These are phyloP conservation scores for Anastrepha obliqua DNA, from an alignment of 1,140 invertebrate genomes.

Conservation along the genomic window DNA sequence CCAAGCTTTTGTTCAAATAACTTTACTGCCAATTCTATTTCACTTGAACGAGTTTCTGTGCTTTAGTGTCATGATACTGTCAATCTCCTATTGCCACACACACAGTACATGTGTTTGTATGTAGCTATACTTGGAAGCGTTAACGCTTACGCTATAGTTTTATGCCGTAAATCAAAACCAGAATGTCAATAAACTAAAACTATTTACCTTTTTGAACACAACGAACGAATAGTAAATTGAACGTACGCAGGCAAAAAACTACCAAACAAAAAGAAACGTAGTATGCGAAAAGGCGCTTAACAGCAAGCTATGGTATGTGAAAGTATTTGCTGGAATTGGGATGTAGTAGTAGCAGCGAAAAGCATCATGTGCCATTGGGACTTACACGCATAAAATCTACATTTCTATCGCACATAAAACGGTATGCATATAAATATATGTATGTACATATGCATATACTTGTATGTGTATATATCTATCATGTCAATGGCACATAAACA, in stretches of 20 bases:
- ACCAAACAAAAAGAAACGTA: background rate
- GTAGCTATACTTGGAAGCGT: background rate
- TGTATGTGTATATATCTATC: background rate
- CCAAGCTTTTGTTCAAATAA: background rate
- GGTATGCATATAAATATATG: background rate
- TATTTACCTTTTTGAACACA: slow-evolving; percentile 37
- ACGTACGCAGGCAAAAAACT: background rate
- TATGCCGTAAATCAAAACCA: slow-evolving; percentile 42
- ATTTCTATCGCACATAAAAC: background rate
- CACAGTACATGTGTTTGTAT: too few species aligned
- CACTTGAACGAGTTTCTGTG: slow-evolving; percentile 41
- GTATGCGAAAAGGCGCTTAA: slow-evolving; percentile 14
- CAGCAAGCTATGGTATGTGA: background rate
- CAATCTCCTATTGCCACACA: background rate
- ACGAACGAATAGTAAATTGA: slow-evolving; percentile 11
- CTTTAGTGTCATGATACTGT: slow-evolving; percentile 1
- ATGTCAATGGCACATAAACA: background rate
- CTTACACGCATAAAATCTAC: slow-evolving; percentile 26
- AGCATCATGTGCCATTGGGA: slow-evolving; percentile 8
- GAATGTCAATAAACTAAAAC: slow-evolving; percentile 41
- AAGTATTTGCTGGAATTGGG: background rate
- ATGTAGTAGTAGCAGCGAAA: too few species aligned
- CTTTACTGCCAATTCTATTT: background rate
- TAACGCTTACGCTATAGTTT: background rate
- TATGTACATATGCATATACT: background rate